Evolutionary conservation across 1,140 invertebrate genomes (phyloP).

Genomic region (Pissodes strobi): DNA sequence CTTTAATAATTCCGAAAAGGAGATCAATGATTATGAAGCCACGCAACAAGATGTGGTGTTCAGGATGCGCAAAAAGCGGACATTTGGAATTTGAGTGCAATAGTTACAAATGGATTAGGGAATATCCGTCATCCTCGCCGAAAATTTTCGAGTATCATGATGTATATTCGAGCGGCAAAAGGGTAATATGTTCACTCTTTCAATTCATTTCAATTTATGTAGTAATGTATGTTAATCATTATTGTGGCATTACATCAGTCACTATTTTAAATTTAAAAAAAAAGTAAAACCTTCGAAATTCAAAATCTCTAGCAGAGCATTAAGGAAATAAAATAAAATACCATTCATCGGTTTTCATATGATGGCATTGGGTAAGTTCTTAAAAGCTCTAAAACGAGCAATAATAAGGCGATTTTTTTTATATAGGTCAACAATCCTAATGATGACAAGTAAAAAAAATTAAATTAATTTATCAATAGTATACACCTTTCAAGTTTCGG

Average conservation of each 20-base stretch:
- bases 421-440: too few species aligned
- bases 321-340: not conserved
- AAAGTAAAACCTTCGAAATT: too few species aligned
- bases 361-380: too few species aligned
- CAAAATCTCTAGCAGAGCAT: not conserved
- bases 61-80: slow-evolving; percentile 65
- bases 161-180: slow-evolving; percentile 6
- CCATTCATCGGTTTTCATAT: too few species aligned
- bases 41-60: slow-evolving; percentile 60
- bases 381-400: too few species aligned
- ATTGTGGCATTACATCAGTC: too few species aligned
- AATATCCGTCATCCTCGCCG: slow-evolving; percentile 38
- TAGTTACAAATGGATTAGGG: slow-evolving; percentile 34
- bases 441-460: too few species aligned
- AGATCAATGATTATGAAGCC: slow-evolving; percentile 44
- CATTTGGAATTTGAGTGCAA: slow-evolving; percentile 64
- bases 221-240: too few species aligned
- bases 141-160: slow-evolving; percentile 39
- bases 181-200: not conserved
- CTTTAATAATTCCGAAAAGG: slow-evolving; percentile 50
- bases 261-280: not conserved
- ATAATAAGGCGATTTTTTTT: too few species aligned
- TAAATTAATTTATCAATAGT: too few species aligned
- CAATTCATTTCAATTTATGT: not conserved
- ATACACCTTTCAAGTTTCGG: too few species aligned